Evolutionary conservation across 2,113 vertebrate genomes (phyloP), one percentile per base, ranked within the genome.

Genomic region (Gila orcuttii): DNA sequence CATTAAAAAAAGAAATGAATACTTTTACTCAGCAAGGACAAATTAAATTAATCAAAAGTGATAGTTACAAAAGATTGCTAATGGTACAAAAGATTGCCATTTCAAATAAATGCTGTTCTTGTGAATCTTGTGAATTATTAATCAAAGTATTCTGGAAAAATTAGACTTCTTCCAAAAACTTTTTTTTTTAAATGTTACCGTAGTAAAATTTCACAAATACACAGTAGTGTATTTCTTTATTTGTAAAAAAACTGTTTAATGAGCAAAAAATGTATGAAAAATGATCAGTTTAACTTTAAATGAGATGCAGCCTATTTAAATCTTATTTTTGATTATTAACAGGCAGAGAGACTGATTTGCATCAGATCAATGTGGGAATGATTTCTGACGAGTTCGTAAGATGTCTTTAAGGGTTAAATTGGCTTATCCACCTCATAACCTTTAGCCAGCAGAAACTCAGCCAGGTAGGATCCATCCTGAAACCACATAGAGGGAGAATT

Each of bases 401-500:
- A 52, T 31, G 79, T 31, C 42, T 64, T 80, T 25, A 12, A 69
- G 62, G 45, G 42, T 82, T 33, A 64, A 17, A 13, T 68, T 74
- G 47, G 15, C 75, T 83, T 94, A 93, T 97, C 96, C 93, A 99
- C 98, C 97, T 98, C 95, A 0, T 99, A 99, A 91, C 97, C 97
- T 94, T 98, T 99, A 90, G 95, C 95, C 89, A 99, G 88, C 88
- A 99, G 96, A 94, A 99, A 98, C 93, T 99, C 98, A 0, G 98
- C 98, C 96, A 99, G 95, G 93, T 99, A 99, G 4, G 98, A 99
- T 23, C 98, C 98, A 94, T 99, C 98, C 98, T 99, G 94, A 87
- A 92, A 94, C 94, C 86, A 95, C 66, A 92, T 1, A 91, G 81
- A 89, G 21, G 82, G 21, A 90, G 84, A 47, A 60, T 60, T 62